These are phyloP conservation scores for Tetragnatha versicolor DNA, from an alignment of 1,140 invertebrate species.

Conservation along the genomic window DNA sequence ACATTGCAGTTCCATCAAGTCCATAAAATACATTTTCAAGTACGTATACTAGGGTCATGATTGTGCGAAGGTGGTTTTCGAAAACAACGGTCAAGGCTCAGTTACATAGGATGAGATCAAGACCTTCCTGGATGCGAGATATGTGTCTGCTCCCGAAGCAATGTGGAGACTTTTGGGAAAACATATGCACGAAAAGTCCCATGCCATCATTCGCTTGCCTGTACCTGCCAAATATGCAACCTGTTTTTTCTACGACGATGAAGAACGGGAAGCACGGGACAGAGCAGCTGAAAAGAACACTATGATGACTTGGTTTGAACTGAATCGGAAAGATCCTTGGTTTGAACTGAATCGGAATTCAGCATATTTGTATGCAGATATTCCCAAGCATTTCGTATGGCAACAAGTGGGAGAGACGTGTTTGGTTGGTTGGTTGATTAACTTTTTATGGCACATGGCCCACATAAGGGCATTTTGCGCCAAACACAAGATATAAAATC, in stretches of 20 bases:
- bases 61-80: neutral
- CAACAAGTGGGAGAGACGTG: neutral
- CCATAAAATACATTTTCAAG: constrained; percentile 61
- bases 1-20: constrained; percentile 61
- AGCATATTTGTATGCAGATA: neutral
- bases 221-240: constrained; percentile 62
- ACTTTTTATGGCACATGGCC: no score
- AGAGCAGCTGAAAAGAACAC: neutral
- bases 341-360: no score
- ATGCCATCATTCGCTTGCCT: constrained; percentile 62
- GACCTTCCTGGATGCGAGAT: constrained; percentile 46
- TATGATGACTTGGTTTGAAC: constrained; percentile 26
- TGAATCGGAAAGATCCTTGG: constrained; percentile 27
- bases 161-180: constrained; percentile 56
- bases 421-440: no score
- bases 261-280: constrained; percentile 11
- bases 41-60: constrained; percentile 53
- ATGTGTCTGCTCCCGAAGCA: constrained; percentile 57
- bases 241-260: constrained; percentile 56
- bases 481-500: no score
- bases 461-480: no score
- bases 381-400: constrained; percentile 57
- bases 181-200: constrained; percentile 62
- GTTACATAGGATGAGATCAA: constrained; percentile 56
- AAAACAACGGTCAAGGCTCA: no score